Evolutionary conservation across 2,797 vertebrate genomes (phyloP), one percentile per base, ranked within the genome.

Genomic region (Premnoplex brunnescens): DNA sequence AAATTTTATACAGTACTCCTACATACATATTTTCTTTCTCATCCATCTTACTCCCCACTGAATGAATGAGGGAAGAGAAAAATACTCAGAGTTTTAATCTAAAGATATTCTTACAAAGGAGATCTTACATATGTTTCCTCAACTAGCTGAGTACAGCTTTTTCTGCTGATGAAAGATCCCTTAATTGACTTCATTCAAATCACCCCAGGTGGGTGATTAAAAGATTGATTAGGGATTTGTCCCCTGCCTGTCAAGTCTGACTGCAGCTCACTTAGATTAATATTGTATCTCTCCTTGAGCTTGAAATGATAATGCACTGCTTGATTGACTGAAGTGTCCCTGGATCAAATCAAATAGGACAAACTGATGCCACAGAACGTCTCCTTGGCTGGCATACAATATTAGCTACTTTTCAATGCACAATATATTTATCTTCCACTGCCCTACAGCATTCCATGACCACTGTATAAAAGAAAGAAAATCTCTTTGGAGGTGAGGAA

Each of bases 181-280:
- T 83, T 97, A 96, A 94, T 94, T 95, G 68, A 72, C 89, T 96
- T 91, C 93, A 94, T 96, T 94, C 92, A 89, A 73, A 93, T 88
- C 93, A 95, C 89, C 82, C 89, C 87, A 94, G 96, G 95, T 91
- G 92, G 89, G 93, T 96, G 95, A 97, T 97, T 96, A 96, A 89
- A 92, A 91, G 92, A 96, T 91, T 96, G 92, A 96, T 96, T 96
- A 92, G 58, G 85, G 91, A 95, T 95, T 96, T 96, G 60, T 95
- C 69, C 75, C 64, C 79, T 89, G 85, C 68, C 76, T 86, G 79
- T 88, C 85, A 95, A 88, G 51, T 54, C 85, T 96, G 87, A 69
- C 95, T 95, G 75, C 69, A 88, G 69, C 79, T 92, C 82, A 32
- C 72, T 85, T 77, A 84, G 69, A 81, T 89, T 88, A 89, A 93